These are phyloP conservation scores for Coleophora deauratella DNA, from an alignment of 2,888 invertebrate genomes.

Conservation along the genomic window DNA sequence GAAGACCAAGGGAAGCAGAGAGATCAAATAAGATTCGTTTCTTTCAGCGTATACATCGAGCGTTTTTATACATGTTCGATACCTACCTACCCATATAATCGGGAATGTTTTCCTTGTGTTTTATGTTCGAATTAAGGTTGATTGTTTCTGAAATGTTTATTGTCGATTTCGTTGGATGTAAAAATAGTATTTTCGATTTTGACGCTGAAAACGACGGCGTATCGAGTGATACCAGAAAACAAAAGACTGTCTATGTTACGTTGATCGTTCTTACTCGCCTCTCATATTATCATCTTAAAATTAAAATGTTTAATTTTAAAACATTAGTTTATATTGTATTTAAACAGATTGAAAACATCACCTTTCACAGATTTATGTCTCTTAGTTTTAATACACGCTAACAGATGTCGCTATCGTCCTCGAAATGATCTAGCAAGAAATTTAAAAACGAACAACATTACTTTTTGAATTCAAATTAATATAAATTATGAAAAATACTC, in stretches of 20 bases:
- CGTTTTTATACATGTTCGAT: constrained; percentile 12
- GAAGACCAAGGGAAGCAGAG: neutral
- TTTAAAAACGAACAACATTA: too few species aligned
- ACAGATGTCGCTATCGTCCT: constrained; percentile 5
- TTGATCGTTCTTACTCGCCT: neutral
- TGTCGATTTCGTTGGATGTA: neutral
- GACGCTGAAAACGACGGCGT: too few species aligned
- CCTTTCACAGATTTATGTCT: too few species aligned
- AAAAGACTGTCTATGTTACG: neutral
- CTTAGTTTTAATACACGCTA: neutral
- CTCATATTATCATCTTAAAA: too few species aligned
- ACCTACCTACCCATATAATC: constrained; percentile 15
- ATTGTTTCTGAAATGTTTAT: constrained; percentile 14
- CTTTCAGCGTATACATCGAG: constrained; percentile 1
- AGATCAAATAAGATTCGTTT: neutral
- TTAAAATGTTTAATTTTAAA: too few species aligned
- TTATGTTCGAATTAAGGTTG: constrained; percentile 12
- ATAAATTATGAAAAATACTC: too few species aligned
- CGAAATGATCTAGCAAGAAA: neutral
- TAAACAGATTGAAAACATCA: too few species aligned
- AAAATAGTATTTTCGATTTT: too few species aligned
- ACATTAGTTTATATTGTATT: too few species aligned
- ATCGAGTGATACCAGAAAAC: too few species aligned
- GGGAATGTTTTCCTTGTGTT: constrained; percentile 13
- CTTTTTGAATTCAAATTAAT: too few species aligned